Percentiles rank a stretch among this genome's conserved stretches.
Conservation (phyloP, 2,113 vertebrate genomes). For the Toxotes chatareus region DNA sequence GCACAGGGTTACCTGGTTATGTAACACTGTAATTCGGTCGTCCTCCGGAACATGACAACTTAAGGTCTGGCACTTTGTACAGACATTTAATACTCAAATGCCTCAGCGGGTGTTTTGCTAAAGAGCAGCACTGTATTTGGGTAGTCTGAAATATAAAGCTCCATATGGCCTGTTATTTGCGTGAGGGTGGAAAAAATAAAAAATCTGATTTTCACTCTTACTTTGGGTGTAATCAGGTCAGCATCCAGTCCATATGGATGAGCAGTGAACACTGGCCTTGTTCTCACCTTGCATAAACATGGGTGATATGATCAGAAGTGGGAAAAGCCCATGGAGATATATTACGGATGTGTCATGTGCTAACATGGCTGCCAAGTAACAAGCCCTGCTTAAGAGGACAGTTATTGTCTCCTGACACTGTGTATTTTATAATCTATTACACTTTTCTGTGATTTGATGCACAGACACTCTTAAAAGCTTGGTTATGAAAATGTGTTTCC, state of each 20-base stretch:
- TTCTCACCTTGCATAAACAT: no score
- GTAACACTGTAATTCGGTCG: slow-evolving; percentile 2
- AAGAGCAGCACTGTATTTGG: background rate
- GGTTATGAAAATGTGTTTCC: no score
- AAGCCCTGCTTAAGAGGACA: no score
- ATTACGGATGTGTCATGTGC: no score
- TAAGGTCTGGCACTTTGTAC: background rate
- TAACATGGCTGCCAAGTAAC: no score
- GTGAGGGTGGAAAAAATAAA: no score
- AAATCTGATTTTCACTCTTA: background rate
- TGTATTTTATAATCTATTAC: background rate
- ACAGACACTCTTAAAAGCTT: no score
- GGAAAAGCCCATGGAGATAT: no score
- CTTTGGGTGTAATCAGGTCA: background rate
- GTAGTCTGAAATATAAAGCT: background rate
- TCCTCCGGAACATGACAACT: background rate
- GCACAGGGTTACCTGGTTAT: background rate
- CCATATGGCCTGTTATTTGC: background rate
- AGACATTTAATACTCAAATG: background rate
- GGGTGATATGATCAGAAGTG: background rate
- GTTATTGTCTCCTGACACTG: background rate
- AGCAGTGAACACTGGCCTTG: background rate
- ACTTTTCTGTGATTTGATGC: no score
- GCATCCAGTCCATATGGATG: background rate
- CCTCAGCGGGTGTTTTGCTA: background rate